phyloP scores from a whole-genome alignment of 2,113 vertebrate genomes.

The Sialia sialis region DNA sequence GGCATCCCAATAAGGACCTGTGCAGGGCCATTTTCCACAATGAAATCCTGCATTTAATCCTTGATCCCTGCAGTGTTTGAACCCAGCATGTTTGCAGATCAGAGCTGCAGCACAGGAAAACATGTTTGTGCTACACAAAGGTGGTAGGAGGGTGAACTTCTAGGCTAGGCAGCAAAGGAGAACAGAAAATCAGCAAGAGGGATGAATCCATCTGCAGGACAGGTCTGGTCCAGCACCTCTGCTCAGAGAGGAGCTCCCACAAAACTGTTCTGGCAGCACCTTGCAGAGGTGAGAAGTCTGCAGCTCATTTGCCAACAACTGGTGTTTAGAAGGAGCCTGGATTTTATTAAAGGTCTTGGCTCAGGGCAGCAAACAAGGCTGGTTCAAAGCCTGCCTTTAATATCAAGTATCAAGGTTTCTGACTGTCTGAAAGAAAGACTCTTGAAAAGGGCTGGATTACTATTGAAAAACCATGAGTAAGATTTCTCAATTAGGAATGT shows the following conservation, averaged over 20 bases:
- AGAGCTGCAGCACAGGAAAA: background rate
- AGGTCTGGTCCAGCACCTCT: conserved; percentile 6
- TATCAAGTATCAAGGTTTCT: conserved; percentile 11
- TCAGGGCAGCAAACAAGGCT: conserved; percentile 18
- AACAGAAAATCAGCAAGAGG: background rate
- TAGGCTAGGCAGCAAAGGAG: background rate
- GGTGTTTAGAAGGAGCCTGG: background rate
- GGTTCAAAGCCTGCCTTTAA: conserved; percentile 46
- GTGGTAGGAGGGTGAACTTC: background rate
- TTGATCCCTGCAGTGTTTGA: background rate
- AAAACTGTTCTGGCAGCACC: background rate
- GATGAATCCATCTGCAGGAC: background rate
- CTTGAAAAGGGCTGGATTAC: background rate
- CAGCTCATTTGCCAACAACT: conserved; percentile 1
- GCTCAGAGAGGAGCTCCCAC: background rate
- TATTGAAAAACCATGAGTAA: conserved; percentile 52
- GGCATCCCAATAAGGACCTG: background rate
- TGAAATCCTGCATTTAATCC: background rate
- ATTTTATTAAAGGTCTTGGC: conserved; percentile 48
- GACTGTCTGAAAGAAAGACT: conserved; percentile 10
- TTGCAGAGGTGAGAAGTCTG: conserved; percentile 16
- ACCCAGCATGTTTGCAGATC: background rate
- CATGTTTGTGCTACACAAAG: background rate
- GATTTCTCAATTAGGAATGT: conserved; percentile 36
- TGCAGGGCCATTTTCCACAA: background rate